Evolutionary conservation across 2,113 vertebrate species (phyloP).

Genomic region (Otolemur garnettii): DNA sequence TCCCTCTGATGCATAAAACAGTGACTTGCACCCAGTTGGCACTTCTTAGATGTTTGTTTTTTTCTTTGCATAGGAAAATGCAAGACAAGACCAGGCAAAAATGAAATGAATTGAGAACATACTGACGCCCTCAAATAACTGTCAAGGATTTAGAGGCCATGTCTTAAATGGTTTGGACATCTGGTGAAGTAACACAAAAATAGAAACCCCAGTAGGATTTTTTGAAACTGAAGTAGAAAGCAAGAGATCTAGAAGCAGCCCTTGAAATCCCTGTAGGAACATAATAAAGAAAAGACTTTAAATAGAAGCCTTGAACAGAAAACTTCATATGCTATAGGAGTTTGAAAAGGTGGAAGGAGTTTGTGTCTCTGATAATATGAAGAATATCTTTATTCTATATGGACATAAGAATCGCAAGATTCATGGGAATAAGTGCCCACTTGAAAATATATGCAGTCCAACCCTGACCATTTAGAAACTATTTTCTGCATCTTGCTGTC

Average conservation of each 20-base stretch:
- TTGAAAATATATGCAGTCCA: conserved; percentile 29
- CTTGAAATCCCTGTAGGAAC: conserved; percentile 78
- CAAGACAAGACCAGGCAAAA: conserved; percentile 69
- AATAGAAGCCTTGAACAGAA: conserved; percentile 75
- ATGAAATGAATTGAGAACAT: conserved; percentile 69
- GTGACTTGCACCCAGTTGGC: neutral
- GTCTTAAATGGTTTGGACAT: conserved; percentile 82
- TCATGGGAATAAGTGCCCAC: neutral
- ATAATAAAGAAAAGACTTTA: conserved; percentile 80
- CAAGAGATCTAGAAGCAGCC: conserved; percentile 77
- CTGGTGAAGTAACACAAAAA: conserved; percentile 81
- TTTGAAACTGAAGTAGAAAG: conserved; percentile 76
- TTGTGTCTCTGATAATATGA: conserved; percentile 24
- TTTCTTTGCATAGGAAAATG: conserved; percentile 61
- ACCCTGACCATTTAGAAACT: conserved; percentile 38
- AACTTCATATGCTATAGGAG: conserved; percentile 57
- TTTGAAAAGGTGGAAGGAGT: conserved; percentile 65
- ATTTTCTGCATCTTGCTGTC: neutral
- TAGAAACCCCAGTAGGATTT: conserved; percentile 82
- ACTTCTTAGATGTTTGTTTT: conserved; percentile 66
- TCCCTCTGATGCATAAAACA: neutral
- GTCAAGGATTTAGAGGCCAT: conserved; percentile 79
- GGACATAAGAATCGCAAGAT: conserved; percentile 29
- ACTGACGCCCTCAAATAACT: conserved; percentile 80
- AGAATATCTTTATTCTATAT: conserved; percentile 47